Evolutionary conservation across 2,113 vertebrate genomes (phyloP), one percentile per base, ranked within the genome.

Genomic region (Baryphthengus martii): DNA sequence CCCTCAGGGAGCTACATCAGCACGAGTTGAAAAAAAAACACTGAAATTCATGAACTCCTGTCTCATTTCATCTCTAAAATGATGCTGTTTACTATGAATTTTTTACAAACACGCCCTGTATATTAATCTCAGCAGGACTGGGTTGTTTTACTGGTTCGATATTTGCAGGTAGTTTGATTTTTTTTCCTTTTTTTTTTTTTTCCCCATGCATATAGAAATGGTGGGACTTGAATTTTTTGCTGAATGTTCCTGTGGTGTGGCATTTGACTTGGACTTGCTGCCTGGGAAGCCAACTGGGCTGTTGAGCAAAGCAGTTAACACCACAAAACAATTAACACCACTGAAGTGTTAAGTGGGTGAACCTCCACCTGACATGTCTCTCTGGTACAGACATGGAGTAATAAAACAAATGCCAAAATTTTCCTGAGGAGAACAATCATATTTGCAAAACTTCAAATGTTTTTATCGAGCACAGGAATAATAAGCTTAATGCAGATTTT

Each of bases 121-220:
- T 23, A 10, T 6, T 31, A 19, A 19, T 33, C 35, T 63, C 47
- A 18, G 39, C 28, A 52, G 5, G 63, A 6, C 7, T 10, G 35
- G 39, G 2, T 55, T 37, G 7, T 45, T 74, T 21, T 25, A 2
- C 35, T 39, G 17, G 4, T 21, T 62, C 19, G 7, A 0, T 2
- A 3, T 28, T 24, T 47, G 44, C 8, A 1, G 0, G 0, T 49
- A 4, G 35, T 59, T 31, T 3, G 2, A 1, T 24, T 42, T 16
- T 4, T n/a, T n/a, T n/a, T n/a, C n/a, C n/a, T n/a, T n/a, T n/a
- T n/a, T n/a, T n/a, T n/a, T n/a, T n/a, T n/a, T n/a, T n/a, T n/a
- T n/a, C n/a, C n/a, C n/a, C 9, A 2, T 42, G 8, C 44, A 24
- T 47, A 37, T 4, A 28, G 44, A 49, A 62, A 31, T 3, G 15